Evolutionary conservation across 2,888 invertebrate genomes (phyloP).

Genomic region (Apamea anceps): DNA sequence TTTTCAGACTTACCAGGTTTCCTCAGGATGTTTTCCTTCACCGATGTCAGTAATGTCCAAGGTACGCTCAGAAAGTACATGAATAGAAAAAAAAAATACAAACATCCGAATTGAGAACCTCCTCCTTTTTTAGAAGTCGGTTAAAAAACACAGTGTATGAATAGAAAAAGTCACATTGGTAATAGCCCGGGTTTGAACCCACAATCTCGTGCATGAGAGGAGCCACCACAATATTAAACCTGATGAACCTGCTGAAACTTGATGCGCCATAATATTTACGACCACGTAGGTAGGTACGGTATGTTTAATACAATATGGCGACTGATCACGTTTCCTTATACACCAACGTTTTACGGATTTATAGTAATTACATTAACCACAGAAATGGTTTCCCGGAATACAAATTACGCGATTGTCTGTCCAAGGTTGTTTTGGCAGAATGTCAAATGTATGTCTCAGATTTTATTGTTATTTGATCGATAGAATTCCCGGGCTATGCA

Average conservation of each 20-base stretch:
- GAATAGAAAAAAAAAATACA: too few species aligned
- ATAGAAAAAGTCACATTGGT: not conserved
- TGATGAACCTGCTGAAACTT: not conserved
- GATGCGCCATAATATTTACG: not conserved
- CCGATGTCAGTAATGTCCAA: too few species aligned
- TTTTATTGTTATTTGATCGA: constrained; percentile 35
- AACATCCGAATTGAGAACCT: too few species aligned
- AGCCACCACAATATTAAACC: not conserved
- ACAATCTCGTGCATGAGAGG: not conserved
- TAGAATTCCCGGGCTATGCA: not conserved
- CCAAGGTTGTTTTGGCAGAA: constrained; percentile 43
- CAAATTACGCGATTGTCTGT: constrained; percentile 38
- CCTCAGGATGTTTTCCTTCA: too few species aligned
- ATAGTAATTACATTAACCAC: constrained; percentile 42
- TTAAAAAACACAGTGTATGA: too few species aligned
- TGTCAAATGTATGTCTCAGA: constrained; percentile 28
- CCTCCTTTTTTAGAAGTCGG: too few species aligned
- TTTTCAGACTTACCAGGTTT: too few species aligned
- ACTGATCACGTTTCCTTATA: constrained; percentile 26
- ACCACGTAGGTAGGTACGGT: not conserved
- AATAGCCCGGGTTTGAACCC: not conserved
- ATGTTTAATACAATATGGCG: constrained; percentile 15
- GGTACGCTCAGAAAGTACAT: too few species aligned
- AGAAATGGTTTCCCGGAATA: constrained; percentile 53
- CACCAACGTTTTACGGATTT: constrained; percentile 30